These are phyloP conservation scores for Lypha dubia DNA, from an alignment of 2,888 invertebrate genomes.

Conservation along the genomic window DNA sequence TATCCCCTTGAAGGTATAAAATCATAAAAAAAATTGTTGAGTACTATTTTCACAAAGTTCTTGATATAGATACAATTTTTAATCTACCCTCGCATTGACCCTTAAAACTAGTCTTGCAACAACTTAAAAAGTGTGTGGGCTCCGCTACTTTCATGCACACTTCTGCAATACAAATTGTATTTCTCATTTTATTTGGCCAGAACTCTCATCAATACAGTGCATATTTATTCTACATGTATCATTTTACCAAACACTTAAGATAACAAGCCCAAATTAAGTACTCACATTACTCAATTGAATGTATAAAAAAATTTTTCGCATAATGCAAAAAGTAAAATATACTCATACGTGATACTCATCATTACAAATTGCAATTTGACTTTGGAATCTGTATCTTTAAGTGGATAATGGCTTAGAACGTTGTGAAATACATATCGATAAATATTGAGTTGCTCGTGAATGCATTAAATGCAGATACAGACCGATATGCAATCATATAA, in stretches of 20 bases:
- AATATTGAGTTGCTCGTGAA: slow-evolving; percentile 50
- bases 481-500: slow-evolving; percentile 55
- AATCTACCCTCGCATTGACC: too few relatives aligned
- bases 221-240: neutral
- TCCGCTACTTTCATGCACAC: neutral
- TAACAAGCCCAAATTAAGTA: slow-evolving; percentile 3
- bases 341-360: slow-evolving; percentile 48
- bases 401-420: slow-evolving; percentile 60
- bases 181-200: too few relatives aligned
- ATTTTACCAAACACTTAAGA: neutral
- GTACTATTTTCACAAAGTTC: too few relatives aligned
- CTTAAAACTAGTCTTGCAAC: too few relatives aligned
- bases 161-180: too few relatives aligned
- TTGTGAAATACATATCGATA: slow-evolving; percentile 48
- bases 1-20: too few relatives aligned
- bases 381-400: slow-evolving; percentile 65
- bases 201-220: neutral
- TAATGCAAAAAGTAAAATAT: slow-evolving; percentile 35
- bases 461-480: slow-evolving; percentile 40
- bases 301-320: slow-evolving; percentile 5
- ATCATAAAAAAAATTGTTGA: too few relatives aligned
- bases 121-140: too few relatives aligned
- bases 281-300: slow-evolving; percentile 36
- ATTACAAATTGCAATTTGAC: slow-evolving; percentile 60
- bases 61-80: too few relatives aligned